Conservation (phyloP, 2,797 vertebrate genomes). For the Dromococcyx pavoninus region DNA sequence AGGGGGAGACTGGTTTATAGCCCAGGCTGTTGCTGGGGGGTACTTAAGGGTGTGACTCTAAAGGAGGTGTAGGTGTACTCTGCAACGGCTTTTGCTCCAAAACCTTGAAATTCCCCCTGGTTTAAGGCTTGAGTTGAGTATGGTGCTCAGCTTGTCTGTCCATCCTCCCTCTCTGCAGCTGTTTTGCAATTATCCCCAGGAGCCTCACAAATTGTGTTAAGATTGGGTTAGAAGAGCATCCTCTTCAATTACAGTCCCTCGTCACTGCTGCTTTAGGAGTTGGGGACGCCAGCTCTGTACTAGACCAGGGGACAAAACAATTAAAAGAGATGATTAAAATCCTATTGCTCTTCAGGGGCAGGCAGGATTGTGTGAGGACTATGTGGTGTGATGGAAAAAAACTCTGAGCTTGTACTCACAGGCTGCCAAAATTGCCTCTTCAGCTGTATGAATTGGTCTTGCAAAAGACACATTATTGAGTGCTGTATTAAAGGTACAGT, state of each 20-base stretch:
- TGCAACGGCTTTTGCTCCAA: background rate
- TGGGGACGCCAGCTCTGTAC: background rate
- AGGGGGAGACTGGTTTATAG: background rate
- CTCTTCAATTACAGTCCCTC: background rate
- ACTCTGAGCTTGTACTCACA: background rate
- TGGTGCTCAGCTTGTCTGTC: background rate
- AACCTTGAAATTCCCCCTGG: background rate
- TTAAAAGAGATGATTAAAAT: slow-evolving; percentile 9
- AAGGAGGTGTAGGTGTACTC: background rate
- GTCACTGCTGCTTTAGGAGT: background rate
- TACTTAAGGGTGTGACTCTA: background rate
- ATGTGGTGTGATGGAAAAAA: background rate
- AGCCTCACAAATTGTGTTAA: background rate
- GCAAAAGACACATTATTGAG: background rate
- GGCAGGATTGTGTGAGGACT: background rate
- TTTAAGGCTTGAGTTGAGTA: background rate
- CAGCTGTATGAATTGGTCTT: background rate
- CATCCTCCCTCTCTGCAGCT: background rate
- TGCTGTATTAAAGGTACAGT: background rate
- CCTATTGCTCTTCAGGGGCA: background rate
- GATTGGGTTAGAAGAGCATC: background rate
- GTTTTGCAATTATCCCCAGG: background rate
- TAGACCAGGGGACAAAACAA: background rate
- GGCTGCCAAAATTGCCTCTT: background rate
- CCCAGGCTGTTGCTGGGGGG: background rate